Evolutionary conservation across 2,888 invertebrate species (phyloP), one percentile per base, ranked within the genome.

Genomic region (Notodromas monacha): DNA sequence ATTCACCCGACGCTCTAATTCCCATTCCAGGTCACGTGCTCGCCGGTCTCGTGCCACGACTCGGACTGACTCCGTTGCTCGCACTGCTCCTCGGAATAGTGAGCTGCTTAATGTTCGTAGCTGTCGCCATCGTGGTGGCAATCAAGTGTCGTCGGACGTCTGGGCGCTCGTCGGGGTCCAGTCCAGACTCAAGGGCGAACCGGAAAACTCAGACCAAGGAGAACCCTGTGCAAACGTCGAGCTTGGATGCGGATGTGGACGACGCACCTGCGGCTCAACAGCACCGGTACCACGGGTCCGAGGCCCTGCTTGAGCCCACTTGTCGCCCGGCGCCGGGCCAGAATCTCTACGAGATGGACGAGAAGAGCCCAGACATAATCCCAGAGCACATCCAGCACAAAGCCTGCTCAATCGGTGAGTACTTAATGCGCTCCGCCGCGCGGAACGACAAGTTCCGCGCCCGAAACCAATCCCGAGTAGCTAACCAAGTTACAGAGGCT

Each of bases 301-400:
- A n/a, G n/a, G n/a, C n/a, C n/a, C n/a, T n/a, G n/a, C n/a, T n/a
- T n/a, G n/a, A n/a, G n/a, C n/a, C n/a, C n/a, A n/a, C n/a, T n/a
- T n/a, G n/a, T n/a, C n/a, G n/a, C n/a, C n/a, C n/a, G n/a, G 21
- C n/a, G 8, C 21, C 21, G n/a, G 21, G n/a, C 6, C 8, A 29
- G 13, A 14, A 30, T 10, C n/a, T n/a, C n/a, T 16, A 54, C 36
- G 56, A 55, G 38, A 44, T 54, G 34, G 58, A 59, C 39, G 58
- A 58, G 40, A 57, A 58, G 41, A 58, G 58, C 43, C 59, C 59
- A 3, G 59, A 59, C 40, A 57, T 59, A 34, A 57, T 59, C 35
- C 58, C 58, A n/a, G n/a, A n/a, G n/a, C n/a, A n/a, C n/a, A n/a
- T n/a, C n/a, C n/a, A n/a, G n/a, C n/a, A n/a, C n/a, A n/a, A n/a